A percentile compares a stretch with the other conserved stretches of the same genome.
These are phyloP conservation scores for Brachionus plicatilis DNA, from an alignment of 1,140 invertebrate genomes.

Conservation along the genomic window DNA sequence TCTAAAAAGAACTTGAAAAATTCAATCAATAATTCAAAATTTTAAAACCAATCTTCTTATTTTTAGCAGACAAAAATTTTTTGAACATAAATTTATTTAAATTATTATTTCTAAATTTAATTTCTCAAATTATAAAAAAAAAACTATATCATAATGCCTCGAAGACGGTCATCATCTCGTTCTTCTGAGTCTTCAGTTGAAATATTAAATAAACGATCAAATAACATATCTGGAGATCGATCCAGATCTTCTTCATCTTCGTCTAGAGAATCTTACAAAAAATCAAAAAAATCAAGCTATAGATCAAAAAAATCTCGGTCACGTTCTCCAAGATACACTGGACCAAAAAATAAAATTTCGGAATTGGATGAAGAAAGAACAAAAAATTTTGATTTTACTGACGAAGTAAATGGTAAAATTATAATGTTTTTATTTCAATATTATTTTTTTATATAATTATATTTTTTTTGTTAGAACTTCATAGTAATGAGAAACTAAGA, in stretches of 20 bases:
- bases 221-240: neutral
- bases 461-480: neutral
- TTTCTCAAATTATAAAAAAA: too few species aligned
- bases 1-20: neutral
- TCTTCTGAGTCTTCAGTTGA: neutral
- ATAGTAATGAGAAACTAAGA: constrained; percentile 4
- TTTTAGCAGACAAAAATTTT: neutral
- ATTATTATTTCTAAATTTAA: neutral
- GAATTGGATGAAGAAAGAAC: neutral
- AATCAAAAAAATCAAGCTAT: neutral
- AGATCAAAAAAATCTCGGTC: neutral
- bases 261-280: neutral
- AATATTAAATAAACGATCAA: neutral
- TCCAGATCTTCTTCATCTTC: neutral
- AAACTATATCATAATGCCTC: neutral
- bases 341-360: neutral
- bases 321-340: neutral
- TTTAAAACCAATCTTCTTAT: neutral
- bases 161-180: neutral
- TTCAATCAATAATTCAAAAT: neutral
- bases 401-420: neutral
- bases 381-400: constrained; percentile 22
- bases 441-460: neutral
- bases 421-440: neutral
- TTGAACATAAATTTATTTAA: neutral